Conservation (phyloP, 53 echinoderm and acorn worm genomes). For the Arbacia lixula region DNA sequence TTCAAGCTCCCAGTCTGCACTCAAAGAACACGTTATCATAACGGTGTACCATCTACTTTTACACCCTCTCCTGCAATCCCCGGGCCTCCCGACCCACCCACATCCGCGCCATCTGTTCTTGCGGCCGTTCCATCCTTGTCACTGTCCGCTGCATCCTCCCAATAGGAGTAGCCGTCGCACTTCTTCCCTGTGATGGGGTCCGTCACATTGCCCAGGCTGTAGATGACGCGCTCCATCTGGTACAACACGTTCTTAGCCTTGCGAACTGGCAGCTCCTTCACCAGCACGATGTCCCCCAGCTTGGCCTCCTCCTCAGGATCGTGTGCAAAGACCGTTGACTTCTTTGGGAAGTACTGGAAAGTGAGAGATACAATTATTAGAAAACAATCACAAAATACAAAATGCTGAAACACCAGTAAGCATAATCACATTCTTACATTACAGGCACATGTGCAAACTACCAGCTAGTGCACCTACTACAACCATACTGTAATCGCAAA, state of each 20-base stretch:
- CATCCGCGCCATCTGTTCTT: background rate
- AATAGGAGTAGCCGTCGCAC: conserved; percentile 79
- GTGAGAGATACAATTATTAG: no score
- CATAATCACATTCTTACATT: no score
- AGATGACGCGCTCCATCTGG: conserved; percentile 79
- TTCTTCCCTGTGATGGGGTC: conserved; percentile 91
- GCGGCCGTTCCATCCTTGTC: background rate
- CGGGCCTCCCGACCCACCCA: background rate
- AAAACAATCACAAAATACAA: no score
- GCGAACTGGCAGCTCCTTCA: conserved; percentile 74
- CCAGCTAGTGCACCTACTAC: background rate
- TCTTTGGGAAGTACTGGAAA: conserved; percentile 85
- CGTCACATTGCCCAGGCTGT: conserved; percentile 85
- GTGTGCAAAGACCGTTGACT: conserved; percentile 76
- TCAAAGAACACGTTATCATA: conserved; percentile 14
- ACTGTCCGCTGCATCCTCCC: conserved; percentile 57
- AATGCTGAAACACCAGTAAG: no score
- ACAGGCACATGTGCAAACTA: no score
- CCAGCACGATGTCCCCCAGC: conserved; percentile 88
- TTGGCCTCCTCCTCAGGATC: conserved; percentile 79
- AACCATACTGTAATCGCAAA: no score
- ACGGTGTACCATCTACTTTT: conserved; percentile 31
- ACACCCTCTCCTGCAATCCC: background rate
- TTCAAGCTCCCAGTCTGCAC: no score
- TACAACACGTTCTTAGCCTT: conserved; percentile 75